Percentiles rank a stretch among this genome's conserved stretches.
These are phyloP conservation scores for Eupithecia tripunctaria DNA, from an alignment of 2,888 invertebrate species.

Conservation along the genomic window DNA sequence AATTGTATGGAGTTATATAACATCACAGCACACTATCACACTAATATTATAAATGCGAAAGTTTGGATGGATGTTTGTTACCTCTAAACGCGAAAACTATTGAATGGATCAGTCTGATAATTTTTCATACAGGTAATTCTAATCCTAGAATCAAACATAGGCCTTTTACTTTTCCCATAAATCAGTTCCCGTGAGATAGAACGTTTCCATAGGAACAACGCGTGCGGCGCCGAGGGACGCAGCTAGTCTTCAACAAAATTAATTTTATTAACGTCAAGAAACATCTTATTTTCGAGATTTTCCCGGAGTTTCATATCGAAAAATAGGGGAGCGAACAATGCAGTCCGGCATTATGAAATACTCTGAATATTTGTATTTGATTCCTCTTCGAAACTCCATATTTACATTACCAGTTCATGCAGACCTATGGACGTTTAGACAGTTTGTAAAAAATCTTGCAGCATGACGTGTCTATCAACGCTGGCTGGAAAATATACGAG, in stretches of 20 bases:
- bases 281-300: slow-evolving; percentile 30
- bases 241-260: not conserved
- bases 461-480: slow-evolving; percentile 42
- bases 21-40: no score
- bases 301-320: slow-evolving; percentile 57
- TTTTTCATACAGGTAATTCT: no score
- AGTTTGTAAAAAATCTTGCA: slow-evolving; percentile 13
- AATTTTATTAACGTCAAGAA: slow-evolving; percentile 14
- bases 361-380: slow-evolving; percentile 79
- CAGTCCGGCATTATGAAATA: slow-evolving; percentile 73
- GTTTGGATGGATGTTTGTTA: no score
- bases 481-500: slow-evolving; percentile 46
- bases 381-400: slow-evolving; percentile 60
- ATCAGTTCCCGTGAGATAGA: no score
- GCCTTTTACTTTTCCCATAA: no score
- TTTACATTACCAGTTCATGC: slow-evolving; percentile 51
- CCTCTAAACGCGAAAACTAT: no score
- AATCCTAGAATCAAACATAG: no score
- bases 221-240: no score
- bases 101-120: no score
- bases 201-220: no score
- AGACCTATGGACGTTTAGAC: slow-evolving; percentile 43
- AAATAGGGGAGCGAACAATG: slow-evolving; percentile 65
- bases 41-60: no score
- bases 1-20: not conserved